These are phyloP conservation scores for Amyelois transitella DNA, from an alignment of 1,140 invertebrate species.

Conservation along the genomic window DNA sequence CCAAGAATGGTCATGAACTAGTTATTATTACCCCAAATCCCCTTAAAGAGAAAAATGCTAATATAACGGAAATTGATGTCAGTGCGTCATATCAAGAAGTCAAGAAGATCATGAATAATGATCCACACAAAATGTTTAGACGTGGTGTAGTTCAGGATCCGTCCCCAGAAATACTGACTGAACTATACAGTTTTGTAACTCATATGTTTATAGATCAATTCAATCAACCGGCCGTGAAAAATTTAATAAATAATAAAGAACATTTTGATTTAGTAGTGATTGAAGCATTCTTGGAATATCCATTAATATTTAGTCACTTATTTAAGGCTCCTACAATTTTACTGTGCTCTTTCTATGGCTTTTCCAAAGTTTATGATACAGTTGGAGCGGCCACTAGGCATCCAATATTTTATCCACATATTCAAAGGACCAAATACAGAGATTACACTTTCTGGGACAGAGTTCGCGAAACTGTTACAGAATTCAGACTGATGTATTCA, in stretches of 20 bases:
- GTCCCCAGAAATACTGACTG: neutral
- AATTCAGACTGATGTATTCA: conserved; percentile 9
- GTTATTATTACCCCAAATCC: conserved; percentile 38
- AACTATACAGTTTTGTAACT: neutral
- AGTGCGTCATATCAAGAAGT: neutral
- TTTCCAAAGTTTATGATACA: conserved; percentile 19
- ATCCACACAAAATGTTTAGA: neutral
- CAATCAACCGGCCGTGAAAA: conserved; percentile 23
- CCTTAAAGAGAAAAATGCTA: conserved; percentile 4
- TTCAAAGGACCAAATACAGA: conserved; percentile 16
- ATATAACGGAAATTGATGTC: conserved; percentile 3
- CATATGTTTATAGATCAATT: neutral
- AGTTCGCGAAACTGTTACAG: conserved; percentile 20
- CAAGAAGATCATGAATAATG: neutral
- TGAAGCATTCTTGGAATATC: conserved; percentile 30
- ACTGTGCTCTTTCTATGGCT: conserved; percentile 28
- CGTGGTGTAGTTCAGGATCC: neutral
- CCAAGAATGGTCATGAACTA: neutral
- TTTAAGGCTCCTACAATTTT: conserved; percentile 45
- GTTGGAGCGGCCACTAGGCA: conserved; percentile 39
- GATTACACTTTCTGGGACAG: conserved; percentile 25
- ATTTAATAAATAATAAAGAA: conserved; percentile 36
- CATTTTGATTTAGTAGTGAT: conserved; percentile 48
- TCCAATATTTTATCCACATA: conserved; percentile 36
- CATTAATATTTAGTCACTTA: conserved; percentile 29